phyloP scores from a whole-genome alignment of 1,140 invertebrate genomes.

The Sitophilus oryzae region DNA sequence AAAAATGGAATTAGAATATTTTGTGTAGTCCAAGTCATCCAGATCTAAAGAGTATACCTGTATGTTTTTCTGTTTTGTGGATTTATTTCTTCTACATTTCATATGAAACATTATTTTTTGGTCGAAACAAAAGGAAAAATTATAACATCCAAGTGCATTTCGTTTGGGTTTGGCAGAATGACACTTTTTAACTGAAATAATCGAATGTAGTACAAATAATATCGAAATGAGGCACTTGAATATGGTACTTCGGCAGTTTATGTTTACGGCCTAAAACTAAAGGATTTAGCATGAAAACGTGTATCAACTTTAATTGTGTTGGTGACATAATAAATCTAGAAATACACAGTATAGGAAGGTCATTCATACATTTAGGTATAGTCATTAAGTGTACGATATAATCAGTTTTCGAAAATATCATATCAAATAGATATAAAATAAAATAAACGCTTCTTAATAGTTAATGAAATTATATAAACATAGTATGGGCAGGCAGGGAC shows the following conservation, averaged over 20 bases:
- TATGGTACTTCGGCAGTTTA: too few relatives aligned
- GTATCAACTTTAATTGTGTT: not conserved
- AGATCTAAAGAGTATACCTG: not conserved
- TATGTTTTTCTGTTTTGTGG: too few relatives aligned
- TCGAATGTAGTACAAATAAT: not conserved
- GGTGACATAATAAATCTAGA: not conserved
- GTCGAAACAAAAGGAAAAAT: too few relatives aligned
- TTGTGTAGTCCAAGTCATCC: not conserved
- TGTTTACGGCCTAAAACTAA: not conserved
- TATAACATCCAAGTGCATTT: too few relatives aligned
- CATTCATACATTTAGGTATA: slow-evolving; percentile 4
- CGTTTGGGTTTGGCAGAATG: too few relatives aligned
- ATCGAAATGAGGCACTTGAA: too few relatives aligned
- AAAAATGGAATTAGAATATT: slow-evolving; percentile 33
- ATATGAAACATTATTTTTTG: too few relatives aligned
- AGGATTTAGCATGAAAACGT: not conserved
- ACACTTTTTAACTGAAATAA: too few relatives aligned
- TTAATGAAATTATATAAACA: too few relatives aligned
- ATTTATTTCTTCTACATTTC: too few relatives aligned
- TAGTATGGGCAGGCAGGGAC: too few relatives aligned
- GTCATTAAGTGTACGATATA: not conserved
- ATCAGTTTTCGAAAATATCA: slow-evolving; percentile 3
- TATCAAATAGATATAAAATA: slow-evolving; percentile 2
- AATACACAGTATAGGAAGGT: not conserved
- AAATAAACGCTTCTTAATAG: not conserved